Evolutionary conservation across 2,888 invertebrate species (phyloP).

Genomic region (Drosophila merina): DNA sequence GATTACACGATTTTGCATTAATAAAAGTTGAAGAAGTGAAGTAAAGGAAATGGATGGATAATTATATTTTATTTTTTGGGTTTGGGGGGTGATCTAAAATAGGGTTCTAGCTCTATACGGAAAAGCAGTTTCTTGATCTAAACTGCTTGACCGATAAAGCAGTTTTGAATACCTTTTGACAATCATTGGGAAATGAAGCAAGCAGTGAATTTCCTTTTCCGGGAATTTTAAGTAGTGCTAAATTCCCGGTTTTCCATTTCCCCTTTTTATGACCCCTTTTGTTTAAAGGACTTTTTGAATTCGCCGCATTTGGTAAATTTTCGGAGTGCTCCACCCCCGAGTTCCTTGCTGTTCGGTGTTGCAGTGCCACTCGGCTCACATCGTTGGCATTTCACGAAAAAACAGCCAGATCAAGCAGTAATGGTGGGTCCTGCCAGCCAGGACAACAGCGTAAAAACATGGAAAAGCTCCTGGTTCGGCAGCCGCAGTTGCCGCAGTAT

Average conservation of each 20-base stretch:
- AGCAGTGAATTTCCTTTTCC: too few species aligned
- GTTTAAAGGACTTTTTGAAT: slow-evolving; percentile 2
- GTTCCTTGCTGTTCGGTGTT: background rate
- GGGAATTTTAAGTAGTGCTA: too few species aligned
- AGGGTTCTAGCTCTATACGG: too few species aligned
- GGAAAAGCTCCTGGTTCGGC: slow-evolving; percentile 31
- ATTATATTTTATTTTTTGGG: too few species aligned
- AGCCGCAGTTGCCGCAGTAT: slow-evolving; percentile 26
- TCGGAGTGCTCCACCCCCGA: slow-evolving; percentile 8
- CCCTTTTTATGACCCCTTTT: slow-evolving; percentile 1
- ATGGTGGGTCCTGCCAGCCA: background rate
- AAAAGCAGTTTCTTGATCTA: background rate
- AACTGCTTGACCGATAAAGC: background rate
- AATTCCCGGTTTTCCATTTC: background rate
- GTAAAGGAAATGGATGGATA: slow-evolving; percentile 7
- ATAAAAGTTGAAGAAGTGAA: slow-evolving; percentile 68
- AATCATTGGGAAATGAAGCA: too few species aligned
- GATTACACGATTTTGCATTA: slow-evolving; percentile 67
- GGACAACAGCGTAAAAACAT: slow-evolving; percentile 14
- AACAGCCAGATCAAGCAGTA: too few species aligned
- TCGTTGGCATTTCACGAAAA: background rate
- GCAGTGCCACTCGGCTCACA: slow-evolving; percentile 5
- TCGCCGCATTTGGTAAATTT: slow-evolving; percentile 17
- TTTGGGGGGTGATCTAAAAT: background rate
- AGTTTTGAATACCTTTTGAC: too few species aligned